A percentile compares a stretch with the other conserved stretches of the same genome.
Conservation (phyloP, 2,797 vertebrate genomes). For the Megalops cyprinoides region DNA sequence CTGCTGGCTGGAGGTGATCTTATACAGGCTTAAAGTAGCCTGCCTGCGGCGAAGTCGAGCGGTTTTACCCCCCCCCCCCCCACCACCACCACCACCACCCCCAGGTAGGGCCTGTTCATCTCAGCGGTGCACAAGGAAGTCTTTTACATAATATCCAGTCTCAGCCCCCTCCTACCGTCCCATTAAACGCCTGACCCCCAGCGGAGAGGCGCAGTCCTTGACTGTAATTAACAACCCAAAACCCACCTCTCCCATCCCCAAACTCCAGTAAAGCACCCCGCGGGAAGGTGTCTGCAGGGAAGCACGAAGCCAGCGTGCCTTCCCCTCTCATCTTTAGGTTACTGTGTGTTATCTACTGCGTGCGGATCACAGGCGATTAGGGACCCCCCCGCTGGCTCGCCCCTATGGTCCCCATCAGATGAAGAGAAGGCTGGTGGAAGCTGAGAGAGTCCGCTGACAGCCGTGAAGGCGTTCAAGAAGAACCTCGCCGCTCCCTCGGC, state of each 20-base stretch:
- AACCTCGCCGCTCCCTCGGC: too few species aligned
- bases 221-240: too few species aligned
- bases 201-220: too few species aligned
- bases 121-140: background rate
- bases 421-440: background rate
- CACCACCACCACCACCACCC: too few species aligned
- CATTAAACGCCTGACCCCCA: too few species aligned
- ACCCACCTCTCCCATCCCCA: too few species aligned
- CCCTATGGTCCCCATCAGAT: background rate
- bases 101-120: background rate
- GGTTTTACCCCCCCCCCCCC: background rate
- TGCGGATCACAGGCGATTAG: background rate
- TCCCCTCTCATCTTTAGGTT: background rate
- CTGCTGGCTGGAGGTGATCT: background rate
- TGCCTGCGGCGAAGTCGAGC: background rate
- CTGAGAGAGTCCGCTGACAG: too few species aligned
- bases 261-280: too few species aligned
- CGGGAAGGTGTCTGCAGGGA: background rate
- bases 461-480: too few species aligned
- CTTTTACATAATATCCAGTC: constrained; percentile 1
- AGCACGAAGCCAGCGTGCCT: too few species aligned
- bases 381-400: too few species aligned
- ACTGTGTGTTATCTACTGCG: background rate
- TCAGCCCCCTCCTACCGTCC: background rate
- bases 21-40: background rate